Conservation (phyloP, 23 tunicate species). For the Halocynthia aurantium region DNA sequence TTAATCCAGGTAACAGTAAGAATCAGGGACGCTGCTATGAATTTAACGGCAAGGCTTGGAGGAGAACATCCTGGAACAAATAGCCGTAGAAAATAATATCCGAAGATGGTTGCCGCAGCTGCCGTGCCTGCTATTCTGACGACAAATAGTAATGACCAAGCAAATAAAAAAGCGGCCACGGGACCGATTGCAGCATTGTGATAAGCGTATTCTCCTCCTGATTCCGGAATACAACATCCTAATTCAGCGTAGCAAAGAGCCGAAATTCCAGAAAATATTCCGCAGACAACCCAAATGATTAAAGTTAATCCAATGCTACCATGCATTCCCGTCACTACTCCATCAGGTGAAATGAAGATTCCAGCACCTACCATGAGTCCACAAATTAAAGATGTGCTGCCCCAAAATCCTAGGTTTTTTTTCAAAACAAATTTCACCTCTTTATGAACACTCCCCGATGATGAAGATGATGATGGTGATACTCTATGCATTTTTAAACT, state of each 20-base stretch:
- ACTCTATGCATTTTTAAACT: no score
- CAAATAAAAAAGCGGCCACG: constrained; percentile 11
- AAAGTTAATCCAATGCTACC: constrained; percentile 43
- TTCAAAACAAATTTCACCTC: no score
- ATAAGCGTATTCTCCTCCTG: constrained; percentile 22
- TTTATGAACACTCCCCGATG: no score
- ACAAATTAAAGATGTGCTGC: no score
- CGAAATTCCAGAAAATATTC: no score
- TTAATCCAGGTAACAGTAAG: constrained; percentile 22
- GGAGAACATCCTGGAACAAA: constrained; percentile 17
- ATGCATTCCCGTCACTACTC: constrained; percentile 23
- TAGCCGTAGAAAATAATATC: constrained; percentile 17
- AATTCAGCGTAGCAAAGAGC: no score
- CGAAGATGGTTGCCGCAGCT: constrained; percentile 18
- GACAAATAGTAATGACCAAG: background rate
- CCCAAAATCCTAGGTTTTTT: no score
- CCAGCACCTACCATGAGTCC: constrained; percentile 13
- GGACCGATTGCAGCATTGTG: constrained; percentile 37
- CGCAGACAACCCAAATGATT: constrained; percentile 38
- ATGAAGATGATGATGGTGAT: no score
- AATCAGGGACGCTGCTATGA: constrained; percentile 5
- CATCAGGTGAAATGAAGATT: constrained; percentile 35
- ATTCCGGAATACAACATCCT: no score
- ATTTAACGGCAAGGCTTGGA: constrained; percentile 19
- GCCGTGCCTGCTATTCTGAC: constrained; percentile 2